Evolutionary conservation across 2,888 invertebrate genomes (phyloP).

Genomic region (Parnassius apollo): DNA sequence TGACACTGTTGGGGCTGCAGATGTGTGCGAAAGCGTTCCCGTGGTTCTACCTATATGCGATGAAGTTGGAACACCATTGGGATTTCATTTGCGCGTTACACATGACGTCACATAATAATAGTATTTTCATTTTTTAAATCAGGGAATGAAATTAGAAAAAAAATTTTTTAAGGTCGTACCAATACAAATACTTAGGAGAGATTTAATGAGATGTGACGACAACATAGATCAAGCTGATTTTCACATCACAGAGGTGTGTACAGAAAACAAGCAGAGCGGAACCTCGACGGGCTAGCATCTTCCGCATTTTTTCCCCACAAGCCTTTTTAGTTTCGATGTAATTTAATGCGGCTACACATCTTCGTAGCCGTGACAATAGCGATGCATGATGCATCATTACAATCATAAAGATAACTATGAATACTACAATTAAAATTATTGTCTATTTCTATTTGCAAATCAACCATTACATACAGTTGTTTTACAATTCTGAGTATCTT

Average conservation of each 20-base stretch:
- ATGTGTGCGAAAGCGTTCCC: too few species aligned
- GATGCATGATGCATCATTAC: slow-evolving; percentile 12
- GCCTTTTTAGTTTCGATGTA: slow-evolving; percentile 60
- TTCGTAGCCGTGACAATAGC: slow-evolving; percentile 33
- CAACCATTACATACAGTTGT: too few species aligned
- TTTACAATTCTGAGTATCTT: too few species aligned
- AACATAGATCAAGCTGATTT: slow-evolving; percentile 44
- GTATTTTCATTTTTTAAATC: neutral
- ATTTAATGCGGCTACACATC: slow-evolving; percentile 53
- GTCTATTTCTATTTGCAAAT: too few species aligned
- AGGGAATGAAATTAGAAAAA: neutral
- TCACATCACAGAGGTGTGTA: slow-evolving; percentile 32
- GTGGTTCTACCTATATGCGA: too few species aligned
- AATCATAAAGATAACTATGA: neutral
- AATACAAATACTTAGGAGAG: neutral
- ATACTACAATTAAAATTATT: too few species aligned
- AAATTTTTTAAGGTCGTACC: slow-evolving; percentile 10
- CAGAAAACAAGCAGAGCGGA: slow-evolving; percentile 53
- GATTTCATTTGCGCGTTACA: too few species aligned
- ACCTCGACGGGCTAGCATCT: slow-evolving; percentile 40
- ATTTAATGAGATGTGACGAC: slow-evolving; percentile 18
- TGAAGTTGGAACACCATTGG: too few species aligned
- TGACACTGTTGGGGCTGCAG: too few species aligned
- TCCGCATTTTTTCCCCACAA: slow-evolving; percentile 56
- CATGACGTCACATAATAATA: too few species aligned